Evolutionary conservation across 2,797 vertebrate genomes (phyloP).

Genomic region (Tenualosa thibaudeaui): DNA sequence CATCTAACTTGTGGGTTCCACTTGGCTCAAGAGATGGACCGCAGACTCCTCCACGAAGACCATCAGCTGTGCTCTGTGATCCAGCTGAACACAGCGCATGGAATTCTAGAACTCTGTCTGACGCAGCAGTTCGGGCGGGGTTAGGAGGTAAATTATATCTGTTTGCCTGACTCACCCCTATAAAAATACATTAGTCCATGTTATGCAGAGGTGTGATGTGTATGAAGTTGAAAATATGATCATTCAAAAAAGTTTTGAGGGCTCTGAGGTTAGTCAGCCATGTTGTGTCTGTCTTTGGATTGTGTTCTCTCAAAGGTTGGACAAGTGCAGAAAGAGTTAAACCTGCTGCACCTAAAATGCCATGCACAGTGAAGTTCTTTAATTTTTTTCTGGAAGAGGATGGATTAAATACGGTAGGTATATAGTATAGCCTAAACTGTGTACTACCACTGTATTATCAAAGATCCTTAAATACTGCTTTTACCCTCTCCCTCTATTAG

Average conservation of each 20-base stretch:
- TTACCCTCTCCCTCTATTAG: background rate
- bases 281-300: background rate
- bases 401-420: constrained; percentile 55
- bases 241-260: background rate
- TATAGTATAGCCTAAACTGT: background rate
- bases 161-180: background rate
- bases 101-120: constrained; percentile 68
- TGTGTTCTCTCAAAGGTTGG: constrained; percentile 60
- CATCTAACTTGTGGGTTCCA: constrained; percentile 56
- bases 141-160: constrained; percentile 63
- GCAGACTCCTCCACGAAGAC: constrained; percentile 44
- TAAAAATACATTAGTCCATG: background rate
- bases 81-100: constrained; percentile 56
- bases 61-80: constrained; percentile 48
- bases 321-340: constrained; percentile 54
- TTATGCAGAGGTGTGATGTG: background rate
- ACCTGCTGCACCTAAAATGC: constrained; percentile 34
- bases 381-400: constrained; percentile 50
- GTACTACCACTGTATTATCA: background rate
- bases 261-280: background rate
- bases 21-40: constrained; percentile 47
- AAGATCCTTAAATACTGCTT: background rate
- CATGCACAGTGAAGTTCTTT: constrained; percentile 17
- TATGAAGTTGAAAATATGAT: too few relatives aligned
- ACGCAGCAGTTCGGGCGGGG: constrained; percentile 61